phyloP scores from a whole-genome alignment of 2,888 invertebrate species.

The Meta bourneti region DNA sequence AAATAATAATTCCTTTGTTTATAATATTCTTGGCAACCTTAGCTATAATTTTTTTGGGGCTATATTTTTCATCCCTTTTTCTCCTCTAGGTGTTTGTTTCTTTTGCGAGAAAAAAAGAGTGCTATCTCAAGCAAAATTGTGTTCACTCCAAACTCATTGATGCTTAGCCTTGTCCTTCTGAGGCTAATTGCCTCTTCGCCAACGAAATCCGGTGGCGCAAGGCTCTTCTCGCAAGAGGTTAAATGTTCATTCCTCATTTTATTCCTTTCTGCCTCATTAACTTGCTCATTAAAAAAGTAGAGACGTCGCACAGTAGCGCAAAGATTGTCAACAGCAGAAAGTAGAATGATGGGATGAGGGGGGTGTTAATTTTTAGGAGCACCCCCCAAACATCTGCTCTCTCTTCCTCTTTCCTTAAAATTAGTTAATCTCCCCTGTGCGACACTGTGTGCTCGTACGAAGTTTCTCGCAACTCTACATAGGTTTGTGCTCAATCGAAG shows the following conservation, averaged over 20 bases:
- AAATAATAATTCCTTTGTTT: too few relatives aligned
- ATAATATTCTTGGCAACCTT: too few relatives aligned
- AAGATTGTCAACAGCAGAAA: conserved; percentile 12
- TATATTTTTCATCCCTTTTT: too few relatives aligned
- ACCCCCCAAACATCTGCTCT: neutral
- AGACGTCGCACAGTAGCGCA: neutral
- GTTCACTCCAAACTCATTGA: neutral
- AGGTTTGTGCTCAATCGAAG: too few relatives aligned
- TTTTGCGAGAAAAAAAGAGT: too few relatives aligned
- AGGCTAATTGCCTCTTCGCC: neutral
- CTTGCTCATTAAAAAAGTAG: conserved; percentile 20
- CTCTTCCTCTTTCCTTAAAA: neutral
- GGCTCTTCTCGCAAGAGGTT: neutral
- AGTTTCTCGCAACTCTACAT: too few relatives aligned
- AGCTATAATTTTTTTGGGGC: too few relatives aligned
- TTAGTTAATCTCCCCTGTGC: neutral
- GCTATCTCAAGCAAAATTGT: too few relatives aligned
- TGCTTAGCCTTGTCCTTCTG: neutral
- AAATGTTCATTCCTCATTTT: conserved; percentile 25
- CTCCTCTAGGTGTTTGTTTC: too few relatives aligned
- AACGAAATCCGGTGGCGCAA: neutral
- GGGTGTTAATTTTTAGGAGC: neutral
- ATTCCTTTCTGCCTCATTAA: neutral
- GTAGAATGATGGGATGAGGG: neutral
- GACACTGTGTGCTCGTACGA: neutral